These are phyloP conservation scores for Graptemys geographica DNA, from an alignment of 2,797 vertebrate species.

Conservation along the genomic window DNA sequence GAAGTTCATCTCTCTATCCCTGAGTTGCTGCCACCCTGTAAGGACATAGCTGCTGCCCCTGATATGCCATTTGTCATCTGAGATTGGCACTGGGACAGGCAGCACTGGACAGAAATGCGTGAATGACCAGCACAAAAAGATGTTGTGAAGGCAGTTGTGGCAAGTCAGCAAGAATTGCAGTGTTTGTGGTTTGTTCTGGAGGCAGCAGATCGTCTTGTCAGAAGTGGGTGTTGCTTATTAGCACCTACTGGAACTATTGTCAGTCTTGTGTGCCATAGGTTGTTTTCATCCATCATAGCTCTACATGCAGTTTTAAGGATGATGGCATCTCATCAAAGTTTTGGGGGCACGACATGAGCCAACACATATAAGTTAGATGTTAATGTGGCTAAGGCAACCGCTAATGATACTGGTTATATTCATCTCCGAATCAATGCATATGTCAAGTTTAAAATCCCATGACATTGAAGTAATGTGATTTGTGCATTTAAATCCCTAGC, in stretches of 20 bases:
- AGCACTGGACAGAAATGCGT: not conserved
- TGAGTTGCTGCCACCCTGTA: not conserved
- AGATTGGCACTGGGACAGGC: not conserved
- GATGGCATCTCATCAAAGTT: not conserved
- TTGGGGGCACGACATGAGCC: not conserved
- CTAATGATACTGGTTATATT: not conserved
- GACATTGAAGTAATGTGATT: not conserved
- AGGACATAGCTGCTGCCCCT: not conserved
- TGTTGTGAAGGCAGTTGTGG: not conserved
- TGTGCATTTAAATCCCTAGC: not conserved
- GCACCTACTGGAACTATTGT: not conserved
- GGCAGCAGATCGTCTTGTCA: not conserved
- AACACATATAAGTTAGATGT: not conserved
- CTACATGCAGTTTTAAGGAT: not conserved
- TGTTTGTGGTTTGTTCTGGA: not conserved
- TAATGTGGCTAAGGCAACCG: not conserved
- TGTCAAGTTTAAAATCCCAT: not conserved
- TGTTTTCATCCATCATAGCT: not conserved
- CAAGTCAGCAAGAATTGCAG: not conserved
- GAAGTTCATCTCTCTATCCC: not conserved
- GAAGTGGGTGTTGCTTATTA: not conserved
- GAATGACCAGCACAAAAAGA: not conserved
- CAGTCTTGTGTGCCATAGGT: not conserved
- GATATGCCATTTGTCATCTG: not conserved
- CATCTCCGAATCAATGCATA: not conserved